A percentile compares a stretch with the other conserved stretches of the same genome.
These are phyloP conservation scores for Antedon mediterranea DNA, from an alignment of 53 echinoderm and acorn worm species.

Conservation along the genomic window DNA sequence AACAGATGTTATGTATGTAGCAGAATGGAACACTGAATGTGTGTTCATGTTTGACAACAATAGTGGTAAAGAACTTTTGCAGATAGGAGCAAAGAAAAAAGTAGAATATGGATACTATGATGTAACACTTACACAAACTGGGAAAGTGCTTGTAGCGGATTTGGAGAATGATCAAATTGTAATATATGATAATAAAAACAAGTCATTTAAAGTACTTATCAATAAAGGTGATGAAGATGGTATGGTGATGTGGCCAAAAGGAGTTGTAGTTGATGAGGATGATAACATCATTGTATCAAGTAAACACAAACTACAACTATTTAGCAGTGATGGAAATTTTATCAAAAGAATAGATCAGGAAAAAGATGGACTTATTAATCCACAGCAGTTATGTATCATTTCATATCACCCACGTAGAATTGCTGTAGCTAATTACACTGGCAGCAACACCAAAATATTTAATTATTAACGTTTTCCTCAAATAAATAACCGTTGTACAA, in stretches of 20 bases:
- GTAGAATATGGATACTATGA: no score
- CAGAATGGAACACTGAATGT: neutral
- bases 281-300: neutral
- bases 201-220: no score
- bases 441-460: neutral
- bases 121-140: no score
- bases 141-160: no score
- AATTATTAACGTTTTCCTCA: neutral
- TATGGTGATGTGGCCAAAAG: neutral
- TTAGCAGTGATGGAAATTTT: neutral
- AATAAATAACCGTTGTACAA: no score
- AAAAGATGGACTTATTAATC: neutral
- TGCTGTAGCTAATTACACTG: neutral
- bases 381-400: neutral
- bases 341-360: neutral
- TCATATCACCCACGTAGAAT: no score
- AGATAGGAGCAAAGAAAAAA: neutral
- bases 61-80: neutral
- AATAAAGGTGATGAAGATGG: neutral
- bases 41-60: neutral
- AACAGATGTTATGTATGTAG: neutral
- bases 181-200: no score
- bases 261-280: neutral
- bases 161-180: no score
- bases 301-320: neutral